Base-by-base conservation (phyloP, 1,140 invertebrate species). In the Reticulitermes speratus region DNA sequence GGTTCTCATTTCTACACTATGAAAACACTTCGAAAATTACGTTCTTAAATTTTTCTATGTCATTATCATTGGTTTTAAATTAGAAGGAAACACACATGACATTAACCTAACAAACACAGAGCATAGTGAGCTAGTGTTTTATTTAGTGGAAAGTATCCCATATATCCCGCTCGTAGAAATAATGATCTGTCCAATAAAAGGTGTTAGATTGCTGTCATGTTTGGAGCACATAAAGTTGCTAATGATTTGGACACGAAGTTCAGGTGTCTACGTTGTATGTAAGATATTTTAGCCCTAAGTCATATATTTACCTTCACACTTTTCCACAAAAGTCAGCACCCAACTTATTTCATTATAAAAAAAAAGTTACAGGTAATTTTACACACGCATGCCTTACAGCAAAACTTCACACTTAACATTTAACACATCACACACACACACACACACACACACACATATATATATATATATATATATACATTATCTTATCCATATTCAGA, bases 281-380 rank as follows among this genome's bases (percentile, higher is more conserved):
- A 1, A 25, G 65, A 75, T 2, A 9, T 9, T 2, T 75, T 75
- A 75, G 14, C 25, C 65, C 65, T n/a, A 30, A 30, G 25, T 14
- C 65, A 75, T 75, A 75, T n/a, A 75, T 75, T 75, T 30, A 75
- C 25, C 65, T 75, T 30, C 25, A 14, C 65, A 75, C 52, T 30
- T 75, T 75, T 75, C 65, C 65, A 75, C n/a, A n/a, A 75, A 75
- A 65, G n/a, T 75, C 65, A 75, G n/a, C 65, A 75, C 65, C 65
- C n/a, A n/a, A 75, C 65, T 75, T 75, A 2, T 30, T n/a, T 30
- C 65, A 75, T 75, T 75, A 30, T 9, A 75, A 75, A 75, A 59
- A 59, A 75, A 75, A 8, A 9, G 7, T 12, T 19, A 30, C 65
- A 75, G 65, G 65, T 75, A 30, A 0, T 75, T 30, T 25, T 30